A percentile compares a stretch with the other conserved stretches of the same genome.
Evolutionary conservation across 2,888 invertebrate species (phyloP).

Genomic region (Lamellibrachia satsuma): DNA sequence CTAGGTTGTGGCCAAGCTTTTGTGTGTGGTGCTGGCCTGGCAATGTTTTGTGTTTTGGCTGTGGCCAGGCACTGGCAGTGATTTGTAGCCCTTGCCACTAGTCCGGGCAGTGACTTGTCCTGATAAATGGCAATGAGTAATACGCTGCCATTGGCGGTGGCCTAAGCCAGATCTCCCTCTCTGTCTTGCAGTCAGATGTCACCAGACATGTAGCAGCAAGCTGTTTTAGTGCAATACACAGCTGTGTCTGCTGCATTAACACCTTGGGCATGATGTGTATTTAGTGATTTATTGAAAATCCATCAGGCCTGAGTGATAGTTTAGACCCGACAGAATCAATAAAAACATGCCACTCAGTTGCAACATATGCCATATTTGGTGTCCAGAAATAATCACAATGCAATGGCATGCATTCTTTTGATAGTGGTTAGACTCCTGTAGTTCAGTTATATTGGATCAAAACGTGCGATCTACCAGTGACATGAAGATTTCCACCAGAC

Average conservation of each 20-base stretch:
- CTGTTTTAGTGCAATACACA: not conserved
- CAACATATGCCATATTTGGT: not conserved
- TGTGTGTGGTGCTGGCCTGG: not conserved
- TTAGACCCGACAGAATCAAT: not conserved
- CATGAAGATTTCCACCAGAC: not conserved
- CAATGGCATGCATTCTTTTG: not conserved
- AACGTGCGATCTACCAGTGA: not conserved
- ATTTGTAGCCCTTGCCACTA: not conserved
- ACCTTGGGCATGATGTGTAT: not conserved
- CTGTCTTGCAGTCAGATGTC: not conserved
- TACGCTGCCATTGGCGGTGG: not conserved
- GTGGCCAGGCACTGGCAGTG: not conserved
- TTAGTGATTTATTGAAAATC: conserved; percentile 11
- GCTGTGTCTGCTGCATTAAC: not conserved
- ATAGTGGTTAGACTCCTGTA: not conserved
- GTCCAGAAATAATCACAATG: conserved; percentile 1
- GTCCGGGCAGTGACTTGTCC: not conserved
- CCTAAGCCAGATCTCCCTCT: not conserved
- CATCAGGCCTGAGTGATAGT: not conserved
- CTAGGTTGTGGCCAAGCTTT: no score
- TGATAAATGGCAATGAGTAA: not conserved
- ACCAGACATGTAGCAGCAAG: not conserved
- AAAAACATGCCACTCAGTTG: not conserved
- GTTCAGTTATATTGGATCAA: not conserved
- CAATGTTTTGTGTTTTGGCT: not conserved